Conservation (phyloP, 2,888 invertebrate genomes). For the Leuctra nigra region DNA sequence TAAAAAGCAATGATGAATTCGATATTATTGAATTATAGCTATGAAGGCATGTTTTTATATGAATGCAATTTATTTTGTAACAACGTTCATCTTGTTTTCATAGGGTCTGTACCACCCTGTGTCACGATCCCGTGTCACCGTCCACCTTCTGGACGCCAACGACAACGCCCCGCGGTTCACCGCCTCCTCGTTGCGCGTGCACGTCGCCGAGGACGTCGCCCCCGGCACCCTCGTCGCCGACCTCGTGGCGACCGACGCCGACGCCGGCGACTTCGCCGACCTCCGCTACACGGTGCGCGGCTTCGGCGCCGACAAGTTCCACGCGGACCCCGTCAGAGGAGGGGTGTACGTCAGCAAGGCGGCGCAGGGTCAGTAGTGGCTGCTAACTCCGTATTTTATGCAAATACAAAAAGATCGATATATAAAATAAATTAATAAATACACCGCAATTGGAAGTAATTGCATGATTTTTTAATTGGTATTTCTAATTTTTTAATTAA, state of each 20-base stretch:
- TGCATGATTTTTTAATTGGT: too few species aligned
- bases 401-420: too few species aligned
- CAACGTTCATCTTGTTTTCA: too few species aligned
- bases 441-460: too few species aligned
- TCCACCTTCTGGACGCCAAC: slow-evolving; percentile 66
- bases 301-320: slow-evolving; percentile 71
- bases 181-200: slow-evolving; percentile 48
- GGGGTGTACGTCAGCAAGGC: slow-evolving; percentile 53
- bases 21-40: too few species aligned
- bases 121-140: slow-evolving; percentile 53
- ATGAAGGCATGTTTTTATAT: too few species aligned
- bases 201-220: slow-evolving; percentile 58
- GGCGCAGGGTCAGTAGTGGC: slow-evolving; percentile 23
- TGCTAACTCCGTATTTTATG: too few species aligned
- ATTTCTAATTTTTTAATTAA: too few species aligned
- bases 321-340: slow-evolving; percentile 58
- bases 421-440: too few species aligned
- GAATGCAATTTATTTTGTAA: not conserved
- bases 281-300: slow-evolving; percentile 69
- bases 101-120: slow-evolving; percentile 40
- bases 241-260: slow-evolving; percentile 62
- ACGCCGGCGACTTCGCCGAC: slow-evolving; percentile 64
- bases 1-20: too few species aligned
- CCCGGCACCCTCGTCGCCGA: slow-evolving; percentile 56
- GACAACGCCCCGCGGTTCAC: slow-evolving; percentile 70